Evolutionary conservation across 35 echinoderm and acorn worm species (phyloP), one percentile per base, ranked within the genome.

Genomic region (Eucidaris tribuloides): DNA sequence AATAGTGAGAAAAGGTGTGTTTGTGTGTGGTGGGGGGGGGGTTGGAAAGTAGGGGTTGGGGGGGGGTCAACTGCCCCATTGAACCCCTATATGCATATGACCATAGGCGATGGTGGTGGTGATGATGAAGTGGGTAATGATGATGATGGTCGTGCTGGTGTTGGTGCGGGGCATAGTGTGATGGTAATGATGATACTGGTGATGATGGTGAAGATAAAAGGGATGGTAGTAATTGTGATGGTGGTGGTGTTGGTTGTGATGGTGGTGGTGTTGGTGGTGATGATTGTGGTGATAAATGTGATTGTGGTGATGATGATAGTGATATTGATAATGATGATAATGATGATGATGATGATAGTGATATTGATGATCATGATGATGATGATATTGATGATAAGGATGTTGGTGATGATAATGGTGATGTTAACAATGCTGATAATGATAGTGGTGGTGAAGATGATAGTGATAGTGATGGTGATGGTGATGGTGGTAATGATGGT

Each of bases 211-310:
- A n/a, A n/a, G n/a, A n/a, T n/a, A n/a, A n/a, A n/a, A n/a, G n/a
- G n/a, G n/a, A n/a, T n/a, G n/a, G n/a, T n/a, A n/a, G n/a, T n/a
- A n/a, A n/a, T n/a, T n/a, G n/a, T n/a, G n/a, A n/a, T n/a, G n/a
- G n/a, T n/a, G n/a, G 42, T 79, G 38, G n/a, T 79, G 43, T 46
- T 78, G 38, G 46, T 78, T 36, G 24, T 78, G 76, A 78, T 78
- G 36, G 24, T 46, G 76, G 24, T 78, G 42, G 46, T 46, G 76
- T 15, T 55, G 50, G 22, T 55, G 50, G 50, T 55, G 50, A 55
- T 55, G 50, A 55, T 55, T 13, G 50, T 55, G 1, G 40, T 50
- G 41, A 50, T 78, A 7, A 50, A 46, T n/a, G 48, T 79, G 76
- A 5, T 79, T 2, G 32, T 55, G 76, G 2, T 52, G 4, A 52